Evolutionary conservation across 2,888 invertebrate genomes (phyloP).

Genomic region (Tipula confusa): DNA sequence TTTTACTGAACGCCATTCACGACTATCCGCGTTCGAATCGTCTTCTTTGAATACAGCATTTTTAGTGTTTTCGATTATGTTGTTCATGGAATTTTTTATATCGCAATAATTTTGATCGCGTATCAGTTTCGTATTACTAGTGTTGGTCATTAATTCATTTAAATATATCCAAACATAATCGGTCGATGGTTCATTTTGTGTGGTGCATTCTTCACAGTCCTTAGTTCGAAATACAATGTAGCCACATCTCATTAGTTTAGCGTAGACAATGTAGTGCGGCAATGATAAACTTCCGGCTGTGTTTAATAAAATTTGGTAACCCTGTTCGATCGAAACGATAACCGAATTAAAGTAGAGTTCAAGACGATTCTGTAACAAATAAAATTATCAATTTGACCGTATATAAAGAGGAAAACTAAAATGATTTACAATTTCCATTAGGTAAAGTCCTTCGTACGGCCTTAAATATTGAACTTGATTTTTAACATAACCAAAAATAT

Average conservation of each 20-base stretch:
- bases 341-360: not conserved
- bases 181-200: not conserved
- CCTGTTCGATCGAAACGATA: not conserved
- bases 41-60: not conserved
- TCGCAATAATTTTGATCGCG: not conserved
- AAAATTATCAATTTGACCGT: not conserved
- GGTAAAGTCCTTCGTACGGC: conserved; percentile 30
- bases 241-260: not conserved
- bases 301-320: not conserved
- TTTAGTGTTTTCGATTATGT: not conserved
- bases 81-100: not conserved
- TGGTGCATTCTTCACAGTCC: not conserved
- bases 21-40: not conserved
- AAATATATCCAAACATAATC: not conserved
- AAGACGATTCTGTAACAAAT: not conserved
- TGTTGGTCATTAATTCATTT: not conserved
- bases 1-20: not conserved
- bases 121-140: not conserved
- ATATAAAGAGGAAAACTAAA: not conserved
- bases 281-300: not conserved
- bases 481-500: not conserved
- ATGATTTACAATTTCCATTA: conserved; percentile 29
- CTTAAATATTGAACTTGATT: not conserved
- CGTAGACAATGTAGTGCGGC: not conserved
- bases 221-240: not conserved